phyloP scores from a whole-genome alignment of 1,140 invertebrate species.

The Dysdera silvatica region DNA sequence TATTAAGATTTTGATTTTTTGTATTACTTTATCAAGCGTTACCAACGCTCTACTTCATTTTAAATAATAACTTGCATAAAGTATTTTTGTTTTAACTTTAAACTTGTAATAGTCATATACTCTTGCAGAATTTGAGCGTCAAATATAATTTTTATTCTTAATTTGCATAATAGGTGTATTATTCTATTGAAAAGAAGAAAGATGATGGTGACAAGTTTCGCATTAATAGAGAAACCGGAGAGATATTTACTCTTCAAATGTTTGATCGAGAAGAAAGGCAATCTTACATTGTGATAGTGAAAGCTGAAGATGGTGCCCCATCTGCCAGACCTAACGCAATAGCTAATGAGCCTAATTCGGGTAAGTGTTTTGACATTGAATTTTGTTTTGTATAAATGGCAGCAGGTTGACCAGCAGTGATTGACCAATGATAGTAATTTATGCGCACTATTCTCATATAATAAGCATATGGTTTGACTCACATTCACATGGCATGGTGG shows the following conservation, averaged over 20 bases:
- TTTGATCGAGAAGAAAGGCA: slow-evolving; percentile 88
- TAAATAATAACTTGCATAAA: too few relatives aligned
- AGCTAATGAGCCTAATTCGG: slow-evolving; percentile 73
- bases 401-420: too few relatives aligned
- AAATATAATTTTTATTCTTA: not conserved
- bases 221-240: slow-evolving; percentile 85
- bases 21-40: too few relatives aligned
- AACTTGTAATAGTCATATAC: too few relatives aligned
- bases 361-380: slow-evolving; percentile 49
- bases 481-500: too few relatives aligned
- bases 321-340: slow-evolving; percentile 80
- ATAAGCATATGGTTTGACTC: too few relatives aligned
- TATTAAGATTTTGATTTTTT: too few relatives aligned
- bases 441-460: too few relatives aligned
- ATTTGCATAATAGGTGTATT: slow-evolving; percentile 83
- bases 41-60: too few relatives aligned
- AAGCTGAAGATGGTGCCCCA: slow-evolving; percentile 82
- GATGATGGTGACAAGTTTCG: slow-evolving; percentile 88
- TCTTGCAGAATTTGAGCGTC: not conserved
- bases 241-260: slow-evolving; percentile 85
- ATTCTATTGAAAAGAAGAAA: slow-evolving; percentile 80
- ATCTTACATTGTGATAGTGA: slow-evolving; percentile 87
- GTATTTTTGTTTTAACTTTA: too few relatives aligned
- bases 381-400: too few relatives aligned
- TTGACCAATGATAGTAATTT: too few relatives aligned